Percentiles rank a stretch among this genome's conserved stretches.
phyloP scores from a whole-genome alignment of 53 echinoderm and acorn worm species.

The Mesocentrotus franciscanus region DNA sequence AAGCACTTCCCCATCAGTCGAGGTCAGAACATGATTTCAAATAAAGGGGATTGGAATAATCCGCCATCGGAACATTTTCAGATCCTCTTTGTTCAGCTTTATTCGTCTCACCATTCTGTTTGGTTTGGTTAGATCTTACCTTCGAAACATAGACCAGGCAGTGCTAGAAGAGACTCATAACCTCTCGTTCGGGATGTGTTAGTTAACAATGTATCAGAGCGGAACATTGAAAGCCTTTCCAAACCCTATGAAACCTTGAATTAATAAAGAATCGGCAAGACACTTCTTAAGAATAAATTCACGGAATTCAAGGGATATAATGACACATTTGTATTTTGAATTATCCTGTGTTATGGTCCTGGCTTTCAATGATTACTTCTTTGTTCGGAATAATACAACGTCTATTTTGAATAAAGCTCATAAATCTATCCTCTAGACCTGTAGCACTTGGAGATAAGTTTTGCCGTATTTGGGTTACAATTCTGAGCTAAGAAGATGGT shows the following conservation, averaged over 20 bases:
- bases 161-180: background rate
- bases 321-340: too few species aligned
- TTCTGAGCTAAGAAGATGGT: too few species aligned
- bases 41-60: slow-evolving; percentile 38
- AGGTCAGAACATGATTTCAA: slow-evolving; percentile 50
- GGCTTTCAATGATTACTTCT: too few species aligned
- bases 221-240: background rate
- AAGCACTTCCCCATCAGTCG: slow-evolving; percentile 18
- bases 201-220: background rate
- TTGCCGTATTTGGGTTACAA: too few species aligned
- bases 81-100: slow-evolving; percentile 31
- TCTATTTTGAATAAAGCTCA: too few species aligned
- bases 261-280: background rate
- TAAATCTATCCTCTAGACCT: too few species aligned
- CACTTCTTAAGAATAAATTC: too few species aligned
- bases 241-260: background rate
- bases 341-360: too few species aligned
- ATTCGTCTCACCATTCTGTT: background rate
- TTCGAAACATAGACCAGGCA: background rate
- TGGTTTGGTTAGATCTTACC: background rate
- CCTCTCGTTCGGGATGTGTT: background rate
- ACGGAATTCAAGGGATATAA: too few species aligned
- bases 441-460: too few species aligned
- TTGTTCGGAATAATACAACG: too few species aligned
- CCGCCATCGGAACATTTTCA: background rate